phyloP scores from a whole-genome alignment of 2,888 invertebrate species.

The Ochlodes sylvanus region DNA sequence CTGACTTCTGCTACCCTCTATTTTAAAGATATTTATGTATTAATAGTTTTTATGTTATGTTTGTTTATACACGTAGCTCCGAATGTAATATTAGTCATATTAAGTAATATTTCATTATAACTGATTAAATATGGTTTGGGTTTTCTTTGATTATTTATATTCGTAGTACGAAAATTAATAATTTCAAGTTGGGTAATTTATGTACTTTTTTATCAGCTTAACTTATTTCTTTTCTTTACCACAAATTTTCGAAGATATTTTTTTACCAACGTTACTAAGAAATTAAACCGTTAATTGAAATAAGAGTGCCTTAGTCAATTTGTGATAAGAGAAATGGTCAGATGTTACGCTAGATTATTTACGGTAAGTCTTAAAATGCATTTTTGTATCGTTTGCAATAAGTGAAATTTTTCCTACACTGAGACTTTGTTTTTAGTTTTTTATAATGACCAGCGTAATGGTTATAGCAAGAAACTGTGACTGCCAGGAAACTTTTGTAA shows the following conservation, averaged over 20 bases:
- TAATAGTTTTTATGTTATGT: too few relatives aligned
- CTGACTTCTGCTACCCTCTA: too few relatives aligned
- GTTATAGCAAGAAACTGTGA: conserved; percentile 43
- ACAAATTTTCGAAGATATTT: conserved; percentile 16
- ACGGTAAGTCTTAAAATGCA: conserved; percentile 55
- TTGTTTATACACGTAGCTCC: too few relatives aligned
- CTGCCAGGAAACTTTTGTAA: conserved; percentile 7
- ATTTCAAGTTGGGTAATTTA: too few relatives aligned
- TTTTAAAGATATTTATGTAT: too few relatives aligned
- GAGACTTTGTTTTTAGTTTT: conserved; percentile 50
- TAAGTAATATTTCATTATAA: too few relatives aligned
- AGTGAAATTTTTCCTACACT: conserved; percentile 8
- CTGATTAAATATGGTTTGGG: too few relatives aligned
- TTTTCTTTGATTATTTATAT: too few relatives aligned
- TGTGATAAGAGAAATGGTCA: conserved; percentile 65
- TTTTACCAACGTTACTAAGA: conserved; percentile 48
- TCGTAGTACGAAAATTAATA: too few relatives aligned
- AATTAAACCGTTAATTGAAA: conserved; percentile 57
- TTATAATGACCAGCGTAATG: conserved; percentile 43
- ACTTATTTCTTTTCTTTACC: too few relatives aligned
- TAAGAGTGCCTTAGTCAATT: conserved; percentile 45
- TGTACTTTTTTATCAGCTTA: too few relatives aligned
- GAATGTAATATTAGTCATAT: too few relatives aligned
- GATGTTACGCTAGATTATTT: conserved; percentile 52
- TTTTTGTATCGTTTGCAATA: background rate